These are phyloP conservation scores for Slavum lentiscoides DNA, from an alignment of 2,888 invertebrate species.

Conservation along the genomic window DNA sequence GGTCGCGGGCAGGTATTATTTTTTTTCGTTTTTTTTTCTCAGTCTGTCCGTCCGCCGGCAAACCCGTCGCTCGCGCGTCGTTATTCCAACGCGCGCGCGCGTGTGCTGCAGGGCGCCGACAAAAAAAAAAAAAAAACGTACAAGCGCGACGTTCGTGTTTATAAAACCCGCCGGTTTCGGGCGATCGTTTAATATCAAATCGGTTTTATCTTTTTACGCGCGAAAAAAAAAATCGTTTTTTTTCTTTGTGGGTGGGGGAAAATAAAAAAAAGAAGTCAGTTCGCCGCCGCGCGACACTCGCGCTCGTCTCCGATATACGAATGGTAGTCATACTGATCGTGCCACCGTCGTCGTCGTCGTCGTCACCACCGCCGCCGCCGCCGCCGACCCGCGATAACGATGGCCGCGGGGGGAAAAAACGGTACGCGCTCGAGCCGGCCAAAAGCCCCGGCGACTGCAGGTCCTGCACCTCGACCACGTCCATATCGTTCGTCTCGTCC, in stretches of 20 bases:
- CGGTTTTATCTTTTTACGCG: too few relatives aligned
- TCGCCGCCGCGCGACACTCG: background rate
- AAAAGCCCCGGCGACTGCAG: slow-evolving; percentile 54
- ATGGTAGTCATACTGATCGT: slow-evolving; percentile 73
- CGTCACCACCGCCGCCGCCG: slow-evolving; percentile 61
- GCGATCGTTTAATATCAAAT: too few relatives aligned
- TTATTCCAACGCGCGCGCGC: background rate
- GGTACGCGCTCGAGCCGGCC: slow-evolving; percentile 12
- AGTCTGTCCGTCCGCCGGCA: slow-evolving; percentile 51
- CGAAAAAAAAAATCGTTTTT: background rate
- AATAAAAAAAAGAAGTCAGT: too few relatives aligned
- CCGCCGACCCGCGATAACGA: slow-evolving; percentile 57
- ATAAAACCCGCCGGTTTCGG: too few relatives aligned
- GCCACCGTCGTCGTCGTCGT: slow-evolving; percentile 60
- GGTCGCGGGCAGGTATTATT: background rate
- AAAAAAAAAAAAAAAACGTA: too few relatives aligned
- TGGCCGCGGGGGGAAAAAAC: slow-evolving; percentile 55
- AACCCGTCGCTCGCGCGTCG: slow-evolving; percentile 49
- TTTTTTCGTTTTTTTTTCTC: background rate
- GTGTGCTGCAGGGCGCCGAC: too few relatives aligned
- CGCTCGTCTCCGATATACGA: slow-evolving; percentile 51
- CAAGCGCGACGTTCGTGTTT: too few relatives aligned
- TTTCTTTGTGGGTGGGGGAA: too few relatives aligned
- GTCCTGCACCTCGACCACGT: slow-evolving; percentile 55
- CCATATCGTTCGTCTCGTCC: slow-evolving; percentile 57